Conservation (phyloP, 2,888 invertebrate species). For the Phytoseiulus persimilis region DNA sequence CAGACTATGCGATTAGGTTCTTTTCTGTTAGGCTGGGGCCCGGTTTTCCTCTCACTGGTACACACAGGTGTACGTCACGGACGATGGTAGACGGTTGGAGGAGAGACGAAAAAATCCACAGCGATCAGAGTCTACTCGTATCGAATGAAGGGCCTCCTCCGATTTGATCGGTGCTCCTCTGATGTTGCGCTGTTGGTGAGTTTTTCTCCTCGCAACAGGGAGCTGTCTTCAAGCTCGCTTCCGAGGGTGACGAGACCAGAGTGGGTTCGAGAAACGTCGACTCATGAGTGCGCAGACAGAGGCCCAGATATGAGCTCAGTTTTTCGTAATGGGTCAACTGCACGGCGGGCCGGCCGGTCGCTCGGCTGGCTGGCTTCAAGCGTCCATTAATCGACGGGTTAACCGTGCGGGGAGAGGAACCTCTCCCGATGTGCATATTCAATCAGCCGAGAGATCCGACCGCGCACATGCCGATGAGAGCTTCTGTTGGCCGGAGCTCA, state of each 20-base stretch:
- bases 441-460: background rate
- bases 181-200: background rate
- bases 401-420: background rate
- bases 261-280: background rate
- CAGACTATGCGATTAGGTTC: background rate
- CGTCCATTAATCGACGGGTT: background rate
- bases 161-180: background rate
- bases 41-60: background rate
- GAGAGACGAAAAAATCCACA: background rate
- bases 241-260: background rate
- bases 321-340: background rate
- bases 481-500: background rate
- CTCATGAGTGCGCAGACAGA: background rate
- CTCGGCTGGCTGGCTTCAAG: background rate
- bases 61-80: conserved; percentile 5
- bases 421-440: background rate
- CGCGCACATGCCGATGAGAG: background rate
- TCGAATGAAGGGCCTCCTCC: background rate
- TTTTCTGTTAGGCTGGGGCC: background rate
- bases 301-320: background rate
- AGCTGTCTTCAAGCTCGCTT: background rate
- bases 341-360: background rate
- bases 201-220: background rate
- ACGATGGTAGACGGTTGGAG: background rate
- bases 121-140: background rate